Percentiles rank a stretch among this genome's conserved stretches.
These are phyloP conservation scores for Prietella phreatophila DNA, from an alignment of 2,113 vertebrate genomes.

Conservation along the genomic window DNA sequence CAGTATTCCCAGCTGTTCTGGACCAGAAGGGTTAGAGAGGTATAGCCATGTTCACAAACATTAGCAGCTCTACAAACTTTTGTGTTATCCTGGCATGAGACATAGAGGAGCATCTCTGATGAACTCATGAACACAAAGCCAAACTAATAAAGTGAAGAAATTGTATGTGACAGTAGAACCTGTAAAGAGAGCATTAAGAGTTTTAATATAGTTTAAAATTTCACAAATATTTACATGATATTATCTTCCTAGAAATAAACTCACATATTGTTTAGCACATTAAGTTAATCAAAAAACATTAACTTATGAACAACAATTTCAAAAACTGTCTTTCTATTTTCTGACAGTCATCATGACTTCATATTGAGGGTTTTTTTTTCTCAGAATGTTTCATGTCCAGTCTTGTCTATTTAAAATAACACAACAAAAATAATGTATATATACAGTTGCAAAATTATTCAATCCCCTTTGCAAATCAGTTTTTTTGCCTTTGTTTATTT, in stretches of 20 bases:
- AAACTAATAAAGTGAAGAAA: background rate
- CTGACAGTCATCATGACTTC: background rate
- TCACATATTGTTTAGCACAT: too few relatives aligned
- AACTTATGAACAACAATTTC: background rate
- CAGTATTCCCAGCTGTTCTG: background rate
- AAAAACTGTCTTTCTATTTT: background rate
- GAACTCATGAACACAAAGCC: background rate
- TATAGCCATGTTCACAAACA: background rate
- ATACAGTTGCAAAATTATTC: too few relatives aligned
- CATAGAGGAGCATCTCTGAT: background rate
- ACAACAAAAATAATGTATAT: too few relatives aligned
- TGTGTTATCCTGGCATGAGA: background rate
- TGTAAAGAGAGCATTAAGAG: too few relatives aligned
- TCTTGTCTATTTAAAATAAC: background rate
- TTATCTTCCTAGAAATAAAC: background rate
- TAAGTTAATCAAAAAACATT: background rate
- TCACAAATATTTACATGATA: background rate
- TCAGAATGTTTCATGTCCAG: background rate
- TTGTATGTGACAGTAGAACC: background rate
- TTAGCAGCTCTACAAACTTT: background rate
- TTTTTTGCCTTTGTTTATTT: too few relatives aligned
- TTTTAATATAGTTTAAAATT: background rate
- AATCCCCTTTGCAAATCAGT: too few relatives aligned
- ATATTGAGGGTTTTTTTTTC: background rate
- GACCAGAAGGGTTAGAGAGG: background rate